Percentiles rank a stretch among this genome's conserved stretches.
These are phyloP conservation scores for Carposina sasakii DNA, from an alignment of 1,140 invertebrate genomes.

Conservation along the genomic window DNA sequence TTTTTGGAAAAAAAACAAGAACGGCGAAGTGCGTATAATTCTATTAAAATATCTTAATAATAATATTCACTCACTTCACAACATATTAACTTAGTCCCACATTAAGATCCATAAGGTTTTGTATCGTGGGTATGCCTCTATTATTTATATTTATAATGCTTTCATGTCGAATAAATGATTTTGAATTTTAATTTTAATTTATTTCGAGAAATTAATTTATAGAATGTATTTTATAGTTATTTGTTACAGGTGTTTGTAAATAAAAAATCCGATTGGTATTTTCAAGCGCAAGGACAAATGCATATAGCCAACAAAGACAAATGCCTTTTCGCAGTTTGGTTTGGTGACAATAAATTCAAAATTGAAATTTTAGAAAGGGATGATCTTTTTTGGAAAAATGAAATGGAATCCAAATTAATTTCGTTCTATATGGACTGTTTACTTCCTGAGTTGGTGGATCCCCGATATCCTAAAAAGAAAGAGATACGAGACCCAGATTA, in stretches of 20 bases:
- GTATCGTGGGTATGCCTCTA: no score
- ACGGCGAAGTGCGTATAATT: no score
- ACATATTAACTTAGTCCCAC: no score
- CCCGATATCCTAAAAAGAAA: not conserved
- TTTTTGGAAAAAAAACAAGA: slow-evolving; percentile 6
- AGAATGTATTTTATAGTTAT: no score
- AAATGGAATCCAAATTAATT: slow-evolving; percentile 5
- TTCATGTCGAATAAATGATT: no score
- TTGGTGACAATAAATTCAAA: not conserved
- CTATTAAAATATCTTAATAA: no score
- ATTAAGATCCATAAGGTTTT: no score
- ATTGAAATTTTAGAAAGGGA: slow-evolving; percentile 7
- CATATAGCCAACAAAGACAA: slow-evolving; percentile 3
- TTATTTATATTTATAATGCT: no score
- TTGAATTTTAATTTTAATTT: no score
- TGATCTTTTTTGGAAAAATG: slow-evolving; percentile 3
- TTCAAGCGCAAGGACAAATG: slow-evolving; percentile 9
- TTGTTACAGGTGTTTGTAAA: slow-evolving; percentile 2
- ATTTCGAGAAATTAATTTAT: no score
- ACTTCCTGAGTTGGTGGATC: slow-evolving; percentile 8
- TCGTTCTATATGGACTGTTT: slow-evolving; percentile 6
- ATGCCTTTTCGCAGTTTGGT: slow-evolving; percentile 10
- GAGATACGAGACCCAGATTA: slow-evolving; percentile 1
- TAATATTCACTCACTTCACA: no score
- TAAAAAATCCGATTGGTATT: slow-evolving; percentile 21